These are phyloP conservation scores for Rallus crepitans DNA, from an alignment of 2,797 vertebrate genomes.

Conservation along the genomic window DNA sequence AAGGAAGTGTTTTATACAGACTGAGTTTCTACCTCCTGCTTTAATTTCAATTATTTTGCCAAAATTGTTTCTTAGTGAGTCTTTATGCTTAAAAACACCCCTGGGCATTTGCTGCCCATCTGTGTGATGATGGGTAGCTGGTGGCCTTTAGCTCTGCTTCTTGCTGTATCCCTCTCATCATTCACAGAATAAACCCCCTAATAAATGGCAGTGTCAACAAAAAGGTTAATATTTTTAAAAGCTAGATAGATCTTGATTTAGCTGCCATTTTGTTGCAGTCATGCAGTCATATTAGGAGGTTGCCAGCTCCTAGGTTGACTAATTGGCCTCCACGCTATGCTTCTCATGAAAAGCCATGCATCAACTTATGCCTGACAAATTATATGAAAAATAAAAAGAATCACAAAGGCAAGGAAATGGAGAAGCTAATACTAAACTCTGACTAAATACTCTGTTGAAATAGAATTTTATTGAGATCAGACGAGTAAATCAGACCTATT, in stretches of 20 bases:
- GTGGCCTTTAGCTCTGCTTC: slow-evolving; percentile 4
- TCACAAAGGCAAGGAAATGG: not conserved
- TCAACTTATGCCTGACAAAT: slow-evolving; percentile 28
- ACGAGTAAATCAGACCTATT: not conserved
- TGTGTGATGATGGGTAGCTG: not conserved
- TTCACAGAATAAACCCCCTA: not conserved
- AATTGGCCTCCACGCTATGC: slow-evolving; percentile 32
- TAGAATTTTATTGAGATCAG: not conserved
- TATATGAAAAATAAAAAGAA: not conserved
- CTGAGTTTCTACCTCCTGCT: not conserved
- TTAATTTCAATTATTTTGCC: slow-evolving; percentile 8
- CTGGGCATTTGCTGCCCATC: not conserved
- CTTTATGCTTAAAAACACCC: slow-evolving; percentile 10
- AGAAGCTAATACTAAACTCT: not conserved
- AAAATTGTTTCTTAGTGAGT: not conserved
- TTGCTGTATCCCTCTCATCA: not conserved
- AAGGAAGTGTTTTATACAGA: not conserved
- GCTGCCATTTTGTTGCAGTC: slow-evolving; percentile 22
- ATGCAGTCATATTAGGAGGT: not conserved
- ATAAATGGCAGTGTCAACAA: slow-evolving; percentile 8
- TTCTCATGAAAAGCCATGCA: not conserved
- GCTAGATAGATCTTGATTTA: slow-evolving; percentile 36
- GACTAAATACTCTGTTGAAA: not conserved
- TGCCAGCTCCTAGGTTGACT: not conserved
- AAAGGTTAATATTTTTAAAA: slow-evolving; percentile 50